phyloP scores from a whole-genome alignment of 2,888 invertebrate species.

The Thymelicus sylvestris region DNA sequence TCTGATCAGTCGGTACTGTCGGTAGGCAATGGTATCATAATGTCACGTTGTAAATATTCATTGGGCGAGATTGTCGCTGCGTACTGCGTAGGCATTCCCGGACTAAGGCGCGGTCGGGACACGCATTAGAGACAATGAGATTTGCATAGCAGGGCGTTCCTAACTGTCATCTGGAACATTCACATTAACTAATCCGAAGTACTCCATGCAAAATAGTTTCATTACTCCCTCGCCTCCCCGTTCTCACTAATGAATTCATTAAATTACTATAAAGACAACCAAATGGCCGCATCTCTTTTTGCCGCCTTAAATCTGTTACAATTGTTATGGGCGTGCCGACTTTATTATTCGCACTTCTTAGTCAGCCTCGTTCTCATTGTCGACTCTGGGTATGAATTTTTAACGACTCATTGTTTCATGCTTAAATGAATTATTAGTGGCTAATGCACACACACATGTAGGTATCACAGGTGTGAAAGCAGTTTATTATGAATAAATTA shows the following conservation, averaged over 20 bases:
- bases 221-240: slow-evolving; percentile 56
- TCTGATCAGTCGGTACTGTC: slow-evolving; percentile 56
- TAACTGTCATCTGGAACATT: slow-evolving; percentile 80
- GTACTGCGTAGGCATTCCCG: slow-evolving; percentile 73
- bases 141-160: slow-evolving; percentile 80
- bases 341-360: slow-evolving; percentile 39
- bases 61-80: slow-evolving; percentile 69
- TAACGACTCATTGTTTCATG: slow-evolving; percentile 32
- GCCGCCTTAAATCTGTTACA: slow-evolving; percentile 32
- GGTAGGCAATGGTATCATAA: slow-evolving; percentile 57
- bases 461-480: slow-evolving; percentile 17
- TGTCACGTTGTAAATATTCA: slow-evolving; percentile 76
- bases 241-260: slow-evolving; percentile 57
- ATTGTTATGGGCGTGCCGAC: slow-evolving; percentile 34
- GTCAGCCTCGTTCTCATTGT: slow-evolving; percentile 32
- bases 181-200: slow-evolving; percentile 76
- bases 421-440: slow-evolving; percentile 18
- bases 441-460: no score
- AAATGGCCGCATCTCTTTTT: slow-evolving; percentile 27
- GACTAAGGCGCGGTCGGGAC: slow-evolving; percentile 68
- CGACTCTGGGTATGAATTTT: slow-evolving; percentile 29
- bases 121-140: slow-evolving; percentile 80
- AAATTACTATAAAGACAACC: slow-evolving; percentile 38
- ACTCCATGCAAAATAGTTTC: slow-evolving; percentile 68
- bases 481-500: not conserved